A percentile compares a stretch with the other conserved stretches of the same genome.
phyloP scores from a whole-genome alignment of 1,140 invertebrate genomes.

The Pseudomyrmex concolor region DNA sequence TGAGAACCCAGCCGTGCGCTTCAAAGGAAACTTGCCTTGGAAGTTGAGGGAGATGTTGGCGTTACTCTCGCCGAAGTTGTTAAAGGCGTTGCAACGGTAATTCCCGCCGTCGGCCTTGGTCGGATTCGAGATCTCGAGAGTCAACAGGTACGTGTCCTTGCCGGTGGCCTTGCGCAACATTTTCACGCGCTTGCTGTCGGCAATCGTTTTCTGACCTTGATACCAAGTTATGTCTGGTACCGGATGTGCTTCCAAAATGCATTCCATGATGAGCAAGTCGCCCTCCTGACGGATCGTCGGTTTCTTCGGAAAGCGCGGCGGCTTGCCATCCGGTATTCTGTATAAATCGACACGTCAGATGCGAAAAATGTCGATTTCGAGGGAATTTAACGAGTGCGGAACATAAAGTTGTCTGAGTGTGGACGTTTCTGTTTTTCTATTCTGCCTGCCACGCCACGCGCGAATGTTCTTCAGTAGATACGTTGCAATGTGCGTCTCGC shows the following conservation, averaged over 20 bases:
- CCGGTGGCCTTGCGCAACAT: constrained; percentile 93
- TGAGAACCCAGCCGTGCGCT: constrained; percentile 51
- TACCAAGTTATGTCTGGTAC: constrained; percentile 98
- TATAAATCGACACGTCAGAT: constrained; percentile 68
- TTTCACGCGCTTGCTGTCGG: constrained; percentile 92
- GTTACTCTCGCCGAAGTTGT: constrained; percentile 99
- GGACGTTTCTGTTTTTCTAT: constrained; percentile 3
- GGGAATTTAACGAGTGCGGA: constrained; percentile 7
- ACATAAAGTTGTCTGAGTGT: not conserved
- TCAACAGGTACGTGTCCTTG: constrained; percentile 96
- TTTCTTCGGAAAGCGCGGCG: constrained; percentile 98
- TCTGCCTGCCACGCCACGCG: not conserved
- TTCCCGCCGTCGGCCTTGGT: constrained; percentile 98
- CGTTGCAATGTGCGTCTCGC: constrained; percentile 17
- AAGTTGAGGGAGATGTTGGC: constrained; percentile 99
- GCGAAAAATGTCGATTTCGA: constrained; percentile 20
- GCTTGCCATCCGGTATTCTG: constrained; percentile 97
- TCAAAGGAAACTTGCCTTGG: constrained; percentile 91
- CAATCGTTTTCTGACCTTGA: constrained; percentile 93
- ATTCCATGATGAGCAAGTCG: constrained; percentile 97
- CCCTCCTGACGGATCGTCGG: constrained; percentile 98
- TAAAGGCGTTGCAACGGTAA: constrained; percentile 99
- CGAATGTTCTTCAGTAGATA: constrained; percentile 1
- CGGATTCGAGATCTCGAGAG: constrained; percentile 96
- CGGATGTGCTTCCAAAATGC: constrained; percentile 96